phyloP scores from a whole-genome alignment of 2,888 invertebrate species.

The Pristionchus entomophagus region DNA sequence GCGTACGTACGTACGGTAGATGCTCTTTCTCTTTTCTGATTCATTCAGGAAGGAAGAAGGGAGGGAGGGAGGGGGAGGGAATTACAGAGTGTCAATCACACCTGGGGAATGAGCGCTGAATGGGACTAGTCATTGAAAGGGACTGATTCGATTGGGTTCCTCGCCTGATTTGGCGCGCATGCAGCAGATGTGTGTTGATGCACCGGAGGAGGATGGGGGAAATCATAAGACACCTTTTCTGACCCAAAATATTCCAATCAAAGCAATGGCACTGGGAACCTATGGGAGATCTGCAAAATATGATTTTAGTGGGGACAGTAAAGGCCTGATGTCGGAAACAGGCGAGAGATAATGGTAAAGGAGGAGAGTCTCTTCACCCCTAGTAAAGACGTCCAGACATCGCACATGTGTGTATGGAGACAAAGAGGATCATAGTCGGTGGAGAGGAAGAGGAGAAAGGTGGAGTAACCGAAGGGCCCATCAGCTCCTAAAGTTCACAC shows the following conservation, averaged over 20 bases:
- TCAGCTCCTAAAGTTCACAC: background rate
- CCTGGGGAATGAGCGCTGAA: background rate
- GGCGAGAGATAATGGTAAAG: background rate
- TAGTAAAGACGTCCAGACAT: background rate
- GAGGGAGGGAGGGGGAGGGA: background rate
- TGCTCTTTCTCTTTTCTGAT: background rate
- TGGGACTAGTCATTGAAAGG: background rate
- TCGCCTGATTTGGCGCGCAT: background rate
- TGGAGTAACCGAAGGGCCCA: slow-evolving; percentile 8
- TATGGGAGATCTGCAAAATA: background rate
- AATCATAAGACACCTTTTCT: background rate
- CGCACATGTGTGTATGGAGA: slow-evolving; percentile 5
- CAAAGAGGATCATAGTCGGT: slow-evolving; percentile 36
- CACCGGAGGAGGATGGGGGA: background rate
- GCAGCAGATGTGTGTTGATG: background rate
- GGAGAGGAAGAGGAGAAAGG: background rate
- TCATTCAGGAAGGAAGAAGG: slow-evolving; percentile 16
- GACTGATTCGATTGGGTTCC: background rate
- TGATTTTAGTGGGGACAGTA: too few relatives aligned
- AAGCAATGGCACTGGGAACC: slow-evolving; percentile 7
- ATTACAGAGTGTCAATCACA: background rate
- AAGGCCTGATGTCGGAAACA: too few relatives aligned
- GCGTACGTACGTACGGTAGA: slow-evolving; percentile 19
- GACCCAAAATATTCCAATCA: background rate
- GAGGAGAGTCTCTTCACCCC: background rate